Conservation (phyloP, 2,888 invertebrate genomes). For the Diarsia mendica region DNA sequence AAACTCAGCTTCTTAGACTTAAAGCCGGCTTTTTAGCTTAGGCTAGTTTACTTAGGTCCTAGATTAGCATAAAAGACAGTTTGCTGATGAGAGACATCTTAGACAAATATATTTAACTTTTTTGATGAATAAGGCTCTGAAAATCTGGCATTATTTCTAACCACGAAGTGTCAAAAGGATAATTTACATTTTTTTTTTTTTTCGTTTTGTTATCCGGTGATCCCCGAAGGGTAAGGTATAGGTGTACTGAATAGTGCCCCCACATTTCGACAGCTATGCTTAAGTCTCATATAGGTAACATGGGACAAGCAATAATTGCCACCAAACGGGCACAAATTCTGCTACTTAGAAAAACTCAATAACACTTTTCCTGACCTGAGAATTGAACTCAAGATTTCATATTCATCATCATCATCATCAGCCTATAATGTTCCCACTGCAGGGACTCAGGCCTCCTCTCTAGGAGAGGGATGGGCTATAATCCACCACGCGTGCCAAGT, state of each 20-base stretch:
- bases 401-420: too few relatives aligned
- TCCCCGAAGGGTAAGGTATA: too few relatives aligned
- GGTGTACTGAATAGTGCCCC: too few relatives aligned
- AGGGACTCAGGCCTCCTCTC: too few relatives aligned
- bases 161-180: neutral
- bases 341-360: neutral
- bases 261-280: too few relatives aligned
- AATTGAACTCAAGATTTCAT: neutral
- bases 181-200: too few relatives aligned
- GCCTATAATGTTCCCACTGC: too few relatives aligned
- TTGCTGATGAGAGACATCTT: constrained; percentile 24
- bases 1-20: constrained; percentile 23
- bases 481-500: too few relatives aligned
- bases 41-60: constrained; percentile 47
- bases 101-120: constrained; percentile 23
- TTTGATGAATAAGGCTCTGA: neutral
- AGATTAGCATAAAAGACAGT: constrained; percentile 47
- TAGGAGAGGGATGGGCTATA: too few relatives aligned
- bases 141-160: neutral
- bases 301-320: neutral
- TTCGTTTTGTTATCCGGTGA: too few relatives aligned
- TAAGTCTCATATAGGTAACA: neutral
- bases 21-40: constrained; percentile 35
- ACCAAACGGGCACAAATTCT: neutral
- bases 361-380: neutral